Evolutionary conservation across 2,888 invertebrate genomes (phyloP).

Genomic region (Priapulus caudatus): DNA sequence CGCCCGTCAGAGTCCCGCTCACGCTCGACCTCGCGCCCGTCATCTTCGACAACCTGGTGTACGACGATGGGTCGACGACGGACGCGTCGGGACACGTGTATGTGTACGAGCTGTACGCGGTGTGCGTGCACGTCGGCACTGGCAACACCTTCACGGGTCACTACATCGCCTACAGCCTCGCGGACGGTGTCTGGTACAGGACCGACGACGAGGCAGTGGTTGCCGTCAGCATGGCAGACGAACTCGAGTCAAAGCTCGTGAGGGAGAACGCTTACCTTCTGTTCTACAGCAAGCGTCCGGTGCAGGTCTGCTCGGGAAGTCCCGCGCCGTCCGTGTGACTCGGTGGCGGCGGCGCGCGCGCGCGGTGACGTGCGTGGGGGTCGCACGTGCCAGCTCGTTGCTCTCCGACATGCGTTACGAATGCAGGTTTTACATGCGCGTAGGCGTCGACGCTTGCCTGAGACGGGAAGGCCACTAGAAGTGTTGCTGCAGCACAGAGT

Average conservation of each 20-base stretch:
- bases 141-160: constrained; percentile 32
- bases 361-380: no score
- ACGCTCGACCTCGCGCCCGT: constrained; percentile 29
- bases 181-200: constrained; percentile 28
- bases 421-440: no score
- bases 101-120: constrained; percentile 32
- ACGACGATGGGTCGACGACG: constrained; percentile 28
- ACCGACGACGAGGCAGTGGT: constrained; percentile 33
- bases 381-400: no score
- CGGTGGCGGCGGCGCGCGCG: no score
- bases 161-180: constrained; percentile 30
- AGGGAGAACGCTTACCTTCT: constrained; percentile 34
- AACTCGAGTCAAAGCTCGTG: constrained; percentile 30
- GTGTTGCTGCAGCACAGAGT: no score
- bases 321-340: no score
- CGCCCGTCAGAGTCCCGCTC: constrained; percentile 30
- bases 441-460: no score
- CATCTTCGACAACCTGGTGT: constrained; percentile 32
- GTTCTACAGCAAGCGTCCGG: constrained; percentile 30
- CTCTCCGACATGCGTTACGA: no score
- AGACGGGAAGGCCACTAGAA: no score
- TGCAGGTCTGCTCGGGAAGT: no score
- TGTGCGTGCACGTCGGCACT: constrained; percentile 32
- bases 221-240: constrained; percentile 34
- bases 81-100: constrained; percentile 22